Conservation (phyloP, 2,113 vertebrate species). For the Epinephelus fuscoguttatus region DNA sequence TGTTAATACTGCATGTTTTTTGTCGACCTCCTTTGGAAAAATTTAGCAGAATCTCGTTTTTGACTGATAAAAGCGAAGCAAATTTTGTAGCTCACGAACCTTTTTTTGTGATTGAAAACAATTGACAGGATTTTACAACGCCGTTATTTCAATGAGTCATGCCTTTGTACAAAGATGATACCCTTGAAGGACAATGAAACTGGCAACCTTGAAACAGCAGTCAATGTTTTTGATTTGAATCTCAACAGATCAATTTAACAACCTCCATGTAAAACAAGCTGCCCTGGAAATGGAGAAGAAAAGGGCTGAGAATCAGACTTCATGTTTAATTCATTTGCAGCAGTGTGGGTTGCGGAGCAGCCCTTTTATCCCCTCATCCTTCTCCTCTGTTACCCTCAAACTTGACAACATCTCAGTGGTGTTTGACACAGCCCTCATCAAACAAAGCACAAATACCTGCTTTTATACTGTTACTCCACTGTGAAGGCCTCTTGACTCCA, state of each 20-base stretch:
- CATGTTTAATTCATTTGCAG: constrained; percentile 40
- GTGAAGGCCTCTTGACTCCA: constrained; percentile 81
- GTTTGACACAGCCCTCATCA: constrained; percentile 57
- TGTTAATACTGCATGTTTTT: constrained; percentile 82
- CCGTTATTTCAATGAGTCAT: constrained; percentile 33
- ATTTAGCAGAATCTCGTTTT: constrained; percentile 52
- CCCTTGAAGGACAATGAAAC: constrained; percentile 46
- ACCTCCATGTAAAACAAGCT: constrained; percentile 41
- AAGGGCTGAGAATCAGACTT: constrained; percentile 52
- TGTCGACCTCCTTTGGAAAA: constrained; percentile 54
- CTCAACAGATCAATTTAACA: constrained; percentile 35
- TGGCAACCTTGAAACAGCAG: constrained; percentile 42
- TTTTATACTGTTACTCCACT: constrained; percentile 82
- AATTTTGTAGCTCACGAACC: constrained; percentile 67
- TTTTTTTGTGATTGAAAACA: constrained; percentile 56
- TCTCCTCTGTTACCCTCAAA: constrained; percentile 28
- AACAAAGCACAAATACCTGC: constrained; percentile 83
- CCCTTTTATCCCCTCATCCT: constrained; percentile 40
- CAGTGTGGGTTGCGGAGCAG: constrained; percentile 43
- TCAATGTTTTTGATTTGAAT: constrained; percentile 41
- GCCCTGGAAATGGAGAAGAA: constrained; percentile 26
- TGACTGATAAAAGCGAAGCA: constrained; percentile 44
- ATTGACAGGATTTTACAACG: constrained; percentile 58
- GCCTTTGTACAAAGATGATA: constrained; percentile 61
- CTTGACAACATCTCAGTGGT: constrained; percentile 59